Percentiles rank a stretch among this genome's conserved stretches.
Conservation (phyloP, 2,797 vertebrate species). For the Enteromius viviparus region DNA sequence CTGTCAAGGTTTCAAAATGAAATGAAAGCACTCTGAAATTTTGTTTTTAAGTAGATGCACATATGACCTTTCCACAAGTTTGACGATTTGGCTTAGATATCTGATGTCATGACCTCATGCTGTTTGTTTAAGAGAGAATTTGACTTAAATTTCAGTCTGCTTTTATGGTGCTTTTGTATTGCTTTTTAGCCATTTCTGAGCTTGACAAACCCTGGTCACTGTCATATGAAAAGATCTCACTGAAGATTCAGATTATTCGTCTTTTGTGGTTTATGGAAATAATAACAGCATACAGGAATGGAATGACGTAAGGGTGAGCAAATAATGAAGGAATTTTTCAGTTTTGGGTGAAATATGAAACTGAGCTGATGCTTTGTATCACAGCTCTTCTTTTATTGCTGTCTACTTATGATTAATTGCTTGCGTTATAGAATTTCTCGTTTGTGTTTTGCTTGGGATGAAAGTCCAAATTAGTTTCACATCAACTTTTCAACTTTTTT, state of each 20-base stretch:
- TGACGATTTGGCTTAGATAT: constrained; percentile 7
- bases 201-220: background rate
- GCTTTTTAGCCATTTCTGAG: background rate
- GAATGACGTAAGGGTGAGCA: background rate
- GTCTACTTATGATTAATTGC: background rate
- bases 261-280: constrained; percentile 17
- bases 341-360: background rate
- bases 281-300: background rate
- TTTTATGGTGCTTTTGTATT: background rate
- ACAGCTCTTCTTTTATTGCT: background rate
- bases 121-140: background rate
- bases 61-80: constrained; percentile 7
- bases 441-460: constrained; percentile 11
- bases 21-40: background rate
- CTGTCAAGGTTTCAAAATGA: constrained; percentile 17
- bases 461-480: constrained; percentile 3
- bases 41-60: background rate
- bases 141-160: background rate
- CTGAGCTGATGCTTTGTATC: constrained; percentile 5
- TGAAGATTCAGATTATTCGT: background rate
- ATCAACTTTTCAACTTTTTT: background rate
- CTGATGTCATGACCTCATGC: background rate
- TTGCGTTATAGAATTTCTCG: constrained; percentile 5
- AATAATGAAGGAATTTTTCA: background rate
- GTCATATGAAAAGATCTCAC: background rate